Percentiles rank a stretch among this genome's conserved stretches.
phyloP scores from a whole-genome alignment of 2,888 invertebrate genomes.

The Pyrrhia umbra region DNA sequence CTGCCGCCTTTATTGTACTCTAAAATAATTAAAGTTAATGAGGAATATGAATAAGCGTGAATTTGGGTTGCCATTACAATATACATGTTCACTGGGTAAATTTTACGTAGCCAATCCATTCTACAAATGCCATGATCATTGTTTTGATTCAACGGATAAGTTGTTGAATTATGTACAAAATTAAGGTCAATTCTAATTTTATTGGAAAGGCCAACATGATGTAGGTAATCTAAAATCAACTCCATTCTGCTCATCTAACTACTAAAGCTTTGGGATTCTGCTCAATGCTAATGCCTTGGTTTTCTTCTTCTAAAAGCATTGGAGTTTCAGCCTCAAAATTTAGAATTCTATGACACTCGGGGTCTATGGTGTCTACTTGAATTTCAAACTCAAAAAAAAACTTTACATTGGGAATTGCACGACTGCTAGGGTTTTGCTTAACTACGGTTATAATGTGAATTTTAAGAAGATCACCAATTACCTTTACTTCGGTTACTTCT shows the following conservation, averaged over 20 bases:
- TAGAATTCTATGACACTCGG: conserved; percentile 37
- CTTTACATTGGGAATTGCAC: conserved; percentile 34
- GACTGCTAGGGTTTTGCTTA: conserved; percentile 47
- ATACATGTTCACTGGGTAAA: conserved; percentile 19
- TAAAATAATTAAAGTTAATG: conserved; percentile 83
- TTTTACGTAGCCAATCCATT: conserved; percentile 18
- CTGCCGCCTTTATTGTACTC: conserved; percentile 82
- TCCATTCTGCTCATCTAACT: conserved; percentile 48
- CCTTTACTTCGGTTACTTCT: neutral
- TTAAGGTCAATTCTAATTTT: conserved; percentile 2
- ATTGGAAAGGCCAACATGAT: conserved; percentile 9
- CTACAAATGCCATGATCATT: conserved; percentile 6
- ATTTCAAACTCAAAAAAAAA: conserved; percentile 30
- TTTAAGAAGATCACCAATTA: conserved; percentile 18
- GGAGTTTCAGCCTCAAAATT: conserved; percentile 32
- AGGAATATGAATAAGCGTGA: conserved; percentile 78
- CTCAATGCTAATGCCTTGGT: conserved; percentile 11
- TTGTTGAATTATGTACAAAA: conserved; percentile 43
- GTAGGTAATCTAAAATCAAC: conserved; percentile 11
- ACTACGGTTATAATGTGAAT: conserved; percentile 18
- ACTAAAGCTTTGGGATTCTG: conserved; percentile 43
- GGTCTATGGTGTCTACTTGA: conserved; percentile 33
- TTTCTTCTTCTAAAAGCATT: conserved; percentile 48
- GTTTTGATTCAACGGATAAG: conserved; percentile 39
- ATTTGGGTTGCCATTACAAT: conserved; percentile 57